Evolutionary conservation across 2,113 vertebrate genomes (phyloP).

Genomic region (human): DNA sequence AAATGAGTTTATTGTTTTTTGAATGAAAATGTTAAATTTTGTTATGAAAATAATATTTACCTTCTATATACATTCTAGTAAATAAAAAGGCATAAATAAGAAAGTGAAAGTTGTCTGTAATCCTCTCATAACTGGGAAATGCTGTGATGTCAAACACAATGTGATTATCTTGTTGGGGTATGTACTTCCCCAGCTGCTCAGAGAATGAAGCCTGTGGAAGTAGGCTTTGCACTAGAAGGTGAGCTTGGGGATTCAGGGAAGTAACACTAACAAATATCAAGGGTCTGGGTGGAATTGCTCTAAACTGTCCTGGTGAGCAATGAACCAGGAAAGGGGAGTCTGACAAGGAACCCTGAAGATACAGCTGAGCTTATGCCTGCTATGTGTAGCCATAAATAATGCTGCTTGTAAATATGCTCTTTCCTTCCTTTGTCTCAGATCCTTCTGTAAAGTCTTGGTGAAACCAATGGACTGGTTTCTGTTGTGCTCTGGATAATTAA

Average conservation of each 20-base stretch:
- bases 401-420: not conserved
- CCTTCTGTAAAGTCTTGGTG: not conserved
- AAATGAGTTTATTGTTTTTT: not conserved
- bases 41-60: not conserved
- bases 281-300: not conserved
- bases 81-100: not conserved
- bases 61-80: not conserved
- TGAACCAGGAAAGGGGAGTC: not conserved
- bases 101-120: not conserved
- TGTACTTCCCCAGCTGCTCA: not conserved
- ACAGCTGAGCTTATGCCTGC: not conserved
- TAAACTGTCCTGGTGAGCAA: not conserved
- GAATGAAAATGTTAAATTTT: not conserved
- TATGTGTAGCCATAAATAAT: accelerated
- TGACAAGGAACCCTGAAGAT: not conserved
- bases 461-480: not conserved
- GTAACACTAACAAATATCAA: not conserved
- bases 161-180: not conserved
- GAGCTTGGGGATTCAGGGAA: not conserved
- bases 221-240: not conserved
- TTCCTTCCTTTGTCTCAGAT: not conserved
- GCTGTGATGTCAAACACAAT: not conserved
- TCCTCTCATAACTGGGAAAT: not conserved
- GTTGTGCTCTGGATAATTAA: not conserved
- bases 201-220: not conserved